Conservation (phyloP, 2,113 vertebrate genomes). For the Myocastor coypus region DNA sequence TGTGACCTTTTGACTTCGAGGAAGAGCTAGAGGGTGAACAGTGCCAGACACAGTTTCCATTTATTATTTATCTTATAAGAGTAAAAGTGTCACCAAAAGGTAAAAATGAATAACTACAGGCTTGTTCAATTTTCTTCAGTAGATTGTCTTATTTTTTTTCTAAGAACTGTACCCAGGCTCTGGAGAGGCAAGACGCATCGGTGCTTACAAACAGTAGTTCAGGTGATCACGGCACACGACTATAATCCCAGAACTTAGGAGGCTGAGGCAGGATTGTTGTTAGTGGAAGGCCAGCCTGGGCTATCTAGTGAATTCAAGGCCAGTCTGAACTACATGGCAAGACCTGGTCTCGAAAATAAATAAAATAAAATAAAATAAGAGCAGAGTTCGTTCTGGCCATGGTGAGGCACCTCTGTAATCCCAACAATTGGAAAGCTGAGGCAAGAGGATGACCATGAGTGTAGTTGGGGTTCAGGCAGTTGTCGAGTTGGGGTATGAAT, state of each 20-base stretch:
- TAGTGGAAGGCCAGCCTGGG: neutral
- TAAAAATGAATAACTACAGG: neutral
- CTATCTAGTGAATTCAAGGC: too few species aligned
- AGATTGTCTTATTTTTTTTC: neutral
- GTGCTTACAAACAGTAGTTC: neutral
- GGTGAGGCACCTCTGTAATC: too few species aligned
- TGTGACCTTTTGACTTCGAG: neutral
- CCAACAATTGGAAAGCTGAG: too few species aligned
- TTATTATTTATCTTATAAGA: slow-evolving; percentile 14
- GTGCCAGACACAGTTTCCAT: neutral
- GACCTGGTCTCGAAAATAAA: neutral
- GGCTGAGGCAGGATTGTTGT: too few species aligned
- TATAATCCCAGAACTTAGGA: neutral
- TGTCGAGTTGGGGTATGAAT: too few species aligned
- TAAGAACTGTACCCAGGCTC: neutral
- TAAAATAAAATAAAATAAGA: too few species aligned
- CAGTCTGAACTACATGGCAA: neutral
- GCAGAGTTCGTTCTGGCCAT: too few species aligned
- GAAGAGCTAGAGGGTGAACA: neutral
- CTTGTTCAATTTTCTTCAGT: neutral
- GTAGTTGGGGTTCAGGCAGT: too few species aligned
- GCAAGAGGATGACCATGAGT: too few species aligned
- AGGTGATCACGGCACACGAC: neutral
- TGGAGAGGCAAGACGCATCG: neutral
- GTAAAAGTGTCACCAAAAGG: neutral